Conservation (phyloP, 2,888 invertebrate genomes). For the Arrhopalites spinosus region DNA sequence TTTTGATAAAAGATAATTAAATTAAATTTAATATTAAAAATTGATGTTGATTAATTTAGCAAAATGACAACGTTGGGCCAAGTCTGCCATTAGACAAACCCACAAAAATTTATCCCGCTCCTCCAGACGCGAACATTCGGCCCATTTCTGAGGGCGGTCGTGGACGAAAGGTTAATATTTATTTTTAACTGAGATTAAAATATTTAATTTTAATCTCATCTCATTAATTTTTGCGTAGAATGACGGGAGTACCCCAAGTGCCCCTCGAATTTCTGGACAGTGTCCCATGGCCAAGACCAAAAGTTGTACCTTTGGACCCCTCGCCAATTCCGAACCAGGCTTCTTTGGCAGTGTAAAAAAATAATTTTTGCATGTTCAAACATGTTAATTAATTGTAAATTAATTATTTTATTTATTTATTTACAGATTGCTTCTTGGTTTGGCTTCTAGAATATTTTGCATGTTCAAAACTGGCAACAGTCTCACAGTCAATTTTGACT, state of each 20-base stretch:
- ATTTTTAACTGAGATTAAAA: neutral
- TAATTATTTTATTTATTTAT: neutral
- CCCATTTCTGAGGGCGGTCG: slow-evolving; percentile 44
- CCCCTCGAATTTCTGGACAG: neutral
- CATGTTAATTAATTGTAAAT: too few relatives aligned
- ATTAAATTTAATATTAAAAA: too few relatives aligned
- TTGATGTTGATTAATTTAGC: too few relatives aligned
- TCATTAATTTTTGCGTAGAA: neutral
- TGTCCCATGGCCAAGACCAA: neutral
- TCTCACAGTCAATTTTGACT: too few relatives aligned
- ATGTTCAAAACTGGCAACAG: too few relatives aligned
- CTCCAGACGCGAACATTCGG: slow-evolving; percentile 41
- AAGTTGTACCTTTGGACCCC: too few relatives aligned
- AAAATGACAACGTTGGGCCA: too few relatives aligned
- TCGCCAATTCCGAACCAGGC: too few relatives aligned
- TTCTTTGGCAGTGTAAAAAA: too few relatives aligned
- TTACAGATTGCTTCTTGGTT: neutral
- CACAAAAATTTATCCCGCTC: slow-evolving; percentile 10
- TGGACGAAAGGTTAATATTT: neutral
- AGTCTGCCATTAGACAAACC: too few relatives aligned
- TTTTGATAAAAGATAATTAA: too few relatives aligned
- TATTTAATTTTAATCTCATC: neutral
- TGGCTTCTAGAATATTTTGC: neutral
- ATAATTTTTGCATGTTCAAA: too few relatives aligned
- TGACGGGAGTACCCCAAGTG: neutral